Evolutionary conservation across 2,888 invertebrate species (phyloP).

Genomic region (Peribatodes rhomboidaria): DNA sequence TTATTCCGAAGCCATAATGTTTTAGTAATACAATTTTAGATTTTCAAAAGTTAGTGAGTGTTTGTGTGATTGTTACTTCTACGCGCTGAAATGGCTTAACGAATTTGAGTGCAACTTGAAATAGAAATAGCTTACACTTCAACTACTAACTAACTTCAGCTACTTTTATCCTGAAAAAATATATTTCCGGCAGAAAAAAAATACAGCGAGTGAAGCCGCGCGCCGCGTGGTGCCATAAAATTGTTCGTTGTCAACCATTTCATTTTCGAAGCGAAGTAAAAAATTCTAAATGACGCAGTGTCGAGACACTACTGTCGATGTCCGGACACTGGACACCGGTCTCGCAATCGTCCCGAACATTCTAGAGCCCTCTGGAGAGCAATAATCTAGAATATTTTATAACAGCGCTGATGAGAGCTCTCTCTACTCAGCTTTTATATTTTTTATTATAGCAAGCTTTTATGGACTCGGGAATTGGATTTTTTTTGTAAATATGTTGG

Average conservation of each 20-base stretch:
- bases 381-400: constrained; percentile 38
- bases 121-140: neutral
- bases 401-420: constrained; percentile 37
- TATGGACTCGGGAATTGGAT: constrained; percentile 30
- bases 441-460: constrained; percentile 17
- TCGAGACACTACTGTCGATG: neutral
- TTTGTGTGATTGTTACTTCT: no score
- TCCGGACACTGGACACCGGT: constrained; percentile 18
- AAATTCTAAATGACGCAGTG: neutral
- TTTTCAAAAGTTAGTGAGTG: no score
- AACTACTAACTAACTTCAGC: neutral
- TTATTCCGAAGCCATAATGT: no score
- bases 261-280: neutral
- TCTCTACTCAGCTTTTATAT: constrained; percentile 20
- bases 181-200: no score
- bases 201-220: no score
- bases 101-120: neutral
- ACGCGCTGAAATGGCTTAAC: neutral
- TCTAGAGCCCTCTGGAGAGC: constrained; percentile 15
- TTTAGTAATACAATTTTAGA: no score
- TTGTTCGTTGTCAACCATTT: neutral
- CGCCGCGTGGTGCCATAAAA: no score
- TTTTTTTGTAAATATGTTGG: constrained; percentile 26
- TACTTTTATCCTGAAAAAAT: no score
- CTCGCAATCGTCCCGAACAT: constrained; percentile 17